phyloP scores from a whole-genome alignment of 2,113 vertebrate genomes.

The Marcusenius ussheri region DNA sequence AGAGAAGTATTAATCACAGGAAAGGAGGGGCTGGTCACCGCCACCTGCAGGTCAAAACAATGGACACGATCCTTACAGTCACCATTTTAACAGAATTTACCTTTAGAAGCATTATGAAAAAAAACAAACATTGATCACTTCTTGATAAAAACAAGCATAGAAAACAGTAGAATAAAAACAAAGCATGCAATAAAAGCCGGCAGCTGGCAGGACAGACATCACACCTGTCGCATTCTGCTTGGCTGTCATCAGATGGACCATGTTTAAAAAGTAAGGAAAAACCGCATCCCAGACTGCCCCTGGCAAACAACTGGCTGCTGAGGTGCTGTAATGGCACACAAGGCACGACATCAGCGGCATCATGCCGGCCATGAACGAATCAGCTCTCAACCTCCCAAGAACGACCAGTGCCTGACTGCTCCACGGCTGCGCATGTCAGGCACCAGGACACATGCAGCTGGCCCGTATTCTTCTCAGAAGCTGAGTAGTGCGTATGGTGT shows the following conservation, averaged over 20 bases:
- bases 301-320: neutral
- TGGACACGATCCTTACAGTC: neutral
- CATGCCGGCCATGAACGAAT: neutral
- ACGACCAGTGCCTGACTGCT: neutral
- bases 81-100: neutral
- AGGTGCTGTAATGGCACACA: neutral
- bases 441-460: neutral
- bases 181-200: neutral
- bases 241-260: slow-evolving; percentile 6
- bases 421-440: neutral
- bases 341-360: neutral
- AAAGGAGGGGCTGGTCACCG: neutral
- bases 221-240: slow-evolving; percentile 5
- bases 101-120: neutral
- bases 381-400: neutral
- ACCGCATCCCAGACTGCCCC: neutral
- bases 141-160: neutral
- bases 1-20: neutral
- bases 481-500: neutral
- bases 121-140: neutral
- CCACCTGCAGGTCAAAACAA: neutral
- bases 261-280: neutral
- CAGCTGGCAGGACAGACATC: neutral
- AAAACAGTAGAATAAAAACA: neutral
- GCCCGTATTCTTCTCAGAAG: neutral